Conservation (phyloP, 1,140 invertebrate genomes). For the Philotrypesis tridentata region DNA sequence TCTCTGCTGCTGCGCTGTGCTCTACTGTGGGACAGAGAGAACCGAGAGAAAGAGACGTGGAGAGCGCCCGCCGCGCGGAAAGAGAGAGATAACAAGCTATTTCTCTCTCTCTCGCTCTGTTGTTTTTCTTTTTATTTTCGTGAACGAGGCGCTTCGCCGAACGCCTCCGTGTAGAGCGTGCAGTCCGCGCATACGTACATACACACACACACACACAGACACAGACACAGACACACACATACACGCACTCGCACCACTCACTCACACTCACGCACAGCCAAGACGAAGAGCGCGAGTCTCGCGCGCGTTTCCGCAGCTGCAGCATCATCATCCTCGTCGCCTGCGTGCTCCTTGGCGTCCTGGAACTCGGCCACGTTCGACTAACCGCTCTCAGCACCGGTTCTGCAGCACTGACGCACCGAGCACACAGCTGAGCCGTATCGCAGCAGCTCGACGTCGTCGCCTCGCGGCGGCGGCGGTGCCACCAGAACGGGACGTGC, state of each 20-base stretch:
- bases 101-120: slow-evolving; percentile 27
- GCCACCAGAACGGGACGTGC: neutral
- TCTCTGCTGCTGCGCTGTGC: neutral
- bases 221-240: too few relatives aligned
- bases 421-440: slow-evolving; percentile 25
- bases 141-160: slow-evolving; percentile 36
- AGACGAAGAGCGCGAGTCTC: neutral
- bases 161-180: slow-evolving; percentile 25
- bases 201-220: neutral
- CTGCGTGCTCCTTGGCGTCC: neutral
- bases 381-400: neutral
- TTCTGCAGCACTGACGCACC: neutral
- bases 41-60: slow-evolving; percentile 10
- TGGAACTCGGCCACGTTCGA: neutral
- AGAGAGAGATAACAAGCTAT: slow-evolving; percentile 1
- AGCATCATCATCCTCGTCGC: slow-evolving; percentile 29
- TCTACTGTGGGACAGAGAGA: neutral
- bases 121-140: slow-evolving; percentile 48
- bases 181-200: neutral
- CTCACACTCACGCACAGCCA: neutral
- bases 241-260: too few relatives aligned
- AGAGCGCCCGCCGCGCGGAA: neutral
- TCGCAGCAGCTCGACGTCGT: neutral
- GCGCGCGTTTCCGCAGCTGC: slow-evolving; percentile 28
- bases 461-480: slow-evolving; percentile 19